Evolutionary conservation across 2,888 invertebrate genomes (phyloP).

Genomic region (Neoascia interrupta): DNA sequence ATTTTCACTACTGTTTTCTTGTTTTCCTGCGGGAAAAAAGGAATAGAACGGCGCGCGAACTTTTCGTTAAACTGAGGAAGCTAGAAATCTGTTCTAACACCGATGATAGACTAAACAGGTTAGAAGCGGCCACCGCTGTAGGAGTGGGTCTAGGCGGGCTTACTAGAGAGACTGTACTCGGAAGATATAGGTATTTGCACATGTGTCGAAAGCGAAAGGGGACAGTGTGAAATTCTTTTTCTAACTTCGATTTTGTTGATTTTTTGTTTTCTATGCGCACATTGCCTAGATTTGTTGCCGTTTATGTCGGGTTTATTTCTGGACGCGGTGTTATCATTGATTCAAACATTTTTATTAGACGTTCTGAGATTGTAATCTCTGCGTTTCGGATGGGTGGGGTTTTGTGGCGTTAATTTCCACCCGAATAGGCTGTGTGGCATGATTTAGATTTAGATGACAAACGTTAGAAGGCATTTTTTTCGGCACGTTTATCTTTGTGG

Average conservation of each 20-base stretch:
- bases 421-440: conserved; percentile 27
- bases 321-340: conserved; percentile 26
- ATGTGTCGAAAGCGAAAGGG: background rate
- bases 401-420: no score
- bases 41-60: conserved; percentile 9
- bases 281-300: no score
- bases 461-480: conserved; percentile 13
- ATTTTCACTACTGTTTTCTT: background rate
- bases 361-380: conserved; percentile 29
- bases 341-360: conserved; percentile 47
- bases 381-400: conserved; percentile 20
- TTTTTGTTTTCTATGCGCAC: conserved; percentile 19
- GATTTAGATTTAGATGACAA: conserved; percentile 35
- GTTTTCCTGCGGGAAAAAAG: no score
- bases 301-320: no score
- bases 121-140: conserved; percentile 13
- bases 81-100: conserved; percentile 31
- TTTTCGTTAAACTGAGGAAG: conserved; percentile 23
- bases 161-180: conserved; percentile 29
- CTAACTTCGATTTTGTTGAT: background rate
- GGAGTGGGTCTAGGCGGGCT: conserved; percentile 31
- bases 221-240: conserved; percentile 36
- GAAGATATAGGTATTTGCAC: conserved; percentile 25
- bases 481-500: conserved; percentile 32
- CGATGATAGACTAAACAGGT: conserved; percentile 25